Evolutionary conservation across 2,797 vertebrate genomes (phyloP).

Genomic region (Miopithecus talapoin): DNA sequence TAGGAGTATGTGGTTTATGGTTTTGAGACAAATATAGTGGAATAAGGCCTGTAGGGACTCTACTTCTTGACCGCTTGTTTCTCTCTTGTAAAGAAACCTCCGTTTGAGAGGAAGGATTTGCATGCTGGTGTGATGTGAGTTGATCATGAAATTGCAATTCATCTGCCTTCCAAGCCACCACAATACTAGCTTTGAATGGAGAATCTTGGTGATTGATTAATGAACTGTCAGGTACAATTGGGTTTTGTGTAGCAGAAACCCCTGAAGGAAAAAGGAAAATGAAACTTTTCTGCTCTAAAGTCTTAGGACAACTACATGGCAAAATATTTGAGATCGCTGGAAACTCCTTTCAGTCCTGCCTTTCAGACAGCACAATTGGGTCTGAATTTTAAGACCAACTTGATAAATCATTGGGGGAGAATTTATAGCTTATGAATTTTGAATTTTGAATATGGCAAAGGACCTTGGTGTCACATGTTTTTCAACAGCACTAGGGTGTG

Average conservation of each 20-base stretch:
- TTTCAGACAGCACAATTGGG: not conserved
- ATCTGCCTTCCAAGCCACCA: not conserved
- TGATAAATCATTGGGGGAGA: not conserved
- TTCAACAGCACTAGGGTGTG: not conserved
- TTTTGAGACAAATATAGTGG: not conserved
- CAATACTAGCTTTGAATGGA: constrained; percentile 49
- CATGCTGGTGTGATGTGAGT: not conserved
- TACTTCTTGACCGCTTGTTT: constrained; percentile 12
- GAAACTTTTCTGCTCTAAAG: constrained; percentile 26
- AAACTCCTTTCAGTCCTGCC: not conserved
- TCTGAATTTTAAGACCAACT: not conserved
- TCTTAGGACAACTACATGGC: constrained; percentile 29
- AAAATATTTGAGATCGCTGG: constrained; percentile 47
- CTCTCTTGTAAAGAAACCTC: not conserved
- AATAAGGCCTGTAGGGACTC: not conserved
- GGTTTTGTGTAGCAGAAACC: constrained; percentile 39
- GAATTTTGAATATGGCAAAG: not conserved
- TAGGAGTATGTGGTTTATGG: not conserved
- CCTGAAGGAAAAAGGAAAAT: constrained; percentile 48
- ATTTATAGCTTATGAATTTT: not conserved
- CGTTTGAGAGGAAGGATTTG: constrained; percentile 5
- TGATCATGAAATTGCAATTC: constrained; percentile 32
- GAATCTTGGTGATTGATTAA: constrained; percentile 59
- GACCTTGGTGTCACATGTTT: not conserved
- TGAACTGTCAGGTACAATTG: constrained; percentile 56